These are phyloP conservation scores for Varanus salvator DNA, from an alignment of 2,113 vertebrate genomes.

Conservation along the genomic window DNA sequence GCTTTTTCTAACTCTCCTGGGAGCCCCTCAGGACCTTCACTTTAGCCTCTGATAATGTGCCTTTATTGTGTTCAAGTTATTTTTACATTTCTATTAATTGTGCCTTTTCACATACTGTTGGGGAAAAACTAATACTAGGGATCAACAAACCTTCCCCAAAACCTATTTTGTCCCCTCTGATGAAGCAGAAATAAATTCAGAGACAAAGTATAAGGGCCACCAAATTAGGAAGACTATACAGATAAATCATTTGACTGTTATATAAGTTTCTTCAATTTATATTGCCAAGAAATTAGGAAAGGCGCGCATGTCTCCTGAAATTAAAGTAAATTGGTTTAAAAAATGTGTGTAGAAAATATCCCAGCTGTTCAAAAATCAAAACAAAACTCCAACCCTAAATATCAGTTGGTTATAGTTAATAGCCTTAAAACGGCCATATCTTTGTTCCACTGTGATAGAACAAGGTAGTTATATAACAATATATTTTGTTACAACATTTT, in stretches of 20 bases:
- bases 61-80: not conserved
- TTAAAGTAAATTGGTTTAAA: not conserved
- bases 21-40: not conserved
- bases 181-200: not conserved
- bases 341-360: not conserved
- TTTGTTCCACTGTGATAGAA: not conserved
- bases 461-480: not conserved
- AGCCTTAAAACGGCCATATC: not conserved
- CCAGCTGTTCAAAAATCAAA: not conserved
- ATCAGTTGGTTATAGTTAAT: not conserved
- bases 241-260: not conserved
- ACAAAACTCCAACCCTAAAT: not conserved
- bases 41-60: not conserved
- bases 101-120: not conserved
- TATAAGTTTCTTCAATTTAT: not conserved
- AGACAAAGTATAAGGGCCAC: not conserved
- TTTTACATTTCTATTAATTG: not conserved
- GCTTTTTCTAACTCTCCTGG: no score
- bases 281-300: not conserved
- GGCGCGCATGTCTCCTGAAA: not conserved
- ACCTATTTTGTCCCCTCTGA: not conserved
- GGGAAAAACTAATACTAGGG: not conserved
- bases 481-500: not conserved
- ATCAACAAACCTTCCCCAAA: not conserved
- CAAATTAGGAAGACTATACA: not conserved